phyloP scores from a whole-genome alignment of 2,888 invertebrate genomes.

The Cheiracanthium punctorium region DNA sequence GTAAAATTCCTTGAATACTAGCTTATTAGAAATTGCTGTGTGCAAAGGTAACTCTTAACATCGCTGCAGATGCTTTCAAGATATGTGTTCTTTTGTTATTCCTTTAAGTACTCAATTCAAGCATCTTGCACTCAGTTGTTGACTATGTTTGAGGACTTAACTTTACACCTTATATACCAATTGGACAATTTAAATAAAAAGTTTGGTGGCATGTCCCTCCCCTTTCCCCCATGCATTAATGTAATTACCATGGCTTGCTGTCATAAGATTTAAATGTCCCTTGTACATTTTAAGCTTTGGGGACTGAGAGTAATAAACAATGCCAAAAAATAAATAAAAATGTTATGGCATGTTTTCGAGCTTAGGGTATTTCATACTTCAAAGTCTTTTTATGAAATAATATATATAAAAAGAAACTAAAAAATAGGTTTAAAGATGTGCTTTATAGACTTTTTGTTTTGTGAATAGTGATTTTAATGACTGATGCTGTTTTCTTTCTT shows the following conservation, averaged over 20 bases:
- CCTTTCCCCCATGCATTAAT: too few relatives aligned
- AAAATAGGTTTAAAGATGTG: constrained; percentile 34
- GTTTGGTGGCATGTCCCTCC: constrained; percentile 10
- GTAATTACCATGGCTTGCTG: constrained; percentile 10
- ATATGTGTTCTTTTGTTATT: too few relatives aligned
- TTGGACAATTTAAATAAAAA: neutral
- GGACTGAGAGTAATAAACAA: constrained; percentile 29
- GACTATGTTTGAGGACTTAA: too few relatives aligned
- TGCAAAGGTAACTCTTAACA: too few relatives aligned
- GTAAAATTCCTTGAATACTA: too few relatives aligned
- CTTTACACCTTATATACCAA: too few relatives aligned
- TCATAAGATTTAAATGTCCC: constrained; percentile 29
- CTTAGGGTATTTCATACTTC: constrained; percentile 66
- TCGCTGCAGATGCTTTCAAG: too few relatives aligned
- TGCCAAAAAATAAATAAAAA: constrained; percentile 25
- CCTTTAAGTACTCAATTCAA: too few relatives aligned
- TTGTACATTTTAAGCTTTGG: constrained; percentile 32
- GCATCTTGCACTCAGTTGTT: too few relatives aligned
- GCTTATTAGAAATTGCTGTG: too few relatives aligned
- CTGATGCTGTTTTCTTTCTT: constrained; percentile 49
- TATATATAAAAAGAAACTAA: neutral
- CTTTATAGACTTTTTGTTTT: constrained; percentile 44
- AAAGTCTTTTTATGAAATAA: constrained; percentile 56
- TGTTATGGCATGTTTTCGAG: constrained; percentile 49
- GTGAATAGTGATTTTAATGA: constrained; percentile 46